These are phyloP conservation scores for Furcifer pardalis DNA, from an alignment of 2,797 vertebrate genomes.

Conservation along the genomic window DNA sequence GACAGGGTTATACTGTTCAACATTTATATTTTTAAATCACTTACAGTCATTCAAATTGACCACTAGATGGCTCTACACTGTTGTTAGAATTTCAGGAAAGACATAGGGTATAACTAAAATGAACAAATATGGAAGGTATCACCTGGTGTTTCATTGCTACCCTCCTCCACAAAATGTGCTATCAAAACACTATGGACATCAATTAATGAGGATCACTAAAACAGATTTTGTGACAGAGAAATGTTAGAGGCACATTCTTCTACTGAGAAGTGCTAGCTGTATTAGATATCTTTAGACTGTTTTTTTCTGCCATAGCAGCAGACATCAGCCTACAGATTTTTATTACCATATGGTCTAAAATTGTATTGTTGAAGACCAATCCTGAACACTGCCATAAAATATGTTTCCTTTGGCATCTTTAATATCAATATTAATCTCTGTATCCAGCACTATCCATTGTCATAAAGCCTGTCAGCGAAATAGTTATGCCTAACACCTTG, in stretches of 20 bases:
- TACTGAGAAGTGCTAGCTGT: not conserved
- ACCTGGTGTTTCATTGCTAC: not conserved
- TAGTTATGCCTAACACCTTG: not conserved
- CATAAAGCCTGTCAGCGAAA: not conserved
- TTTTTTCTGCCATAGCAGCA: not conserved
- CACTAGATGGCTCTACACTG: conserved; percentile 36
- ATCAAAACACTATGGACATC: not conserved
- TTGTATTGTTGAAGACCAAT: conserved; percentile 9
- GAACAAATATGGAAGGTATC: not conserved
- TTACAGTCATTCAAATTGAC: conserved; percentile 15
- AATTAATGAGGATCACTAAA: not conserved
- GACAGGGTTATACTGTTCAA: not conserved
- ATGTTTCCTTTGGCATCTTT: conserved; percentile 21
- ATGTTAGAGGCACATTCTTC: not conserved
- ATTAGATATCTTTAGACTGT: conserved; percentile 5
- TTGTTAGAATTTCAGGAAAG: not conserved
- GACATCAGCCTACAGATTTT: not conserved
- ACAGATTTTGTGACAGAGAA: conserved; percentile 16
- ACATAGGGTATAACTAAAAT: not conserved
- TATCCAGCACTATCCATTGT: not conserved
- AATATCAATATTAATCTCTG: not conserved
- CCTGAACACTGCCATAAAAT: conserved; percentile 31
- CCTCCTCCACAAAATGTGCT: not conserved
- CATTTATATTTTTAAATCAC: not conserved
- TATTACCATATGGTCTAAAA: not conserved